Conservation (phyloP, 2,797 vertebrate genomes). For the Lacerta bilineata region DNA sequence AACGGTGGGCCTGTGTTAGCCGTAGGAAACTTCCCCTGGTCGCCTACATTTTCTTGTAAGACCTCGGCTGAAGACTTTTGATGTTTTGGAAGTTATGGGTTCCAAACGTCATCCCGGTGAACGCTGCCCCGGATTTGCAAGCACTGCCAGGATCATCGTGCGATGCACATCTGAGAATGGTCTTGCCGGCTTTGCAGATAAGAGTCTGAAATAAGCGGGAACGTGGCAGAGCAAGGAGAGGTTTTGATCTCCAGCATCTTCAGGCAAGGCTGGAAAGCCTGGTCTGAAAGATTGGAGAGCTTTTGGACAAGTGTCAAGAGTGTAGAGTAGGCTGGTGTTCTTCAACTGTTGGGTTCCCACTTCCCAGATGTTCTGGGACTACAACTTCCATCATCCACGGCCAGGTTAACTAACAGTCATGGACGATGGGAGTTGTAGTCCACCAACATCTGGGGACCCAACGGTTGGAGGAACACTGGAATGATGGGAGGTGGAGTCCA, state of each 20-base stretch:
- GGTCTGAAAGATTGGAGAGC: no score
- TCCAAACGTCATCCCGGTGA: not conserved
- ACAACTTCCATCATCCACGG: not conserved
- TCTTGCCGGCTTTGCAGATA: not conserved
- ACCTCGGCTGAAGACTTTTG: not conserved
- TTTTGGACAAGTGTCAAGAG: no score
- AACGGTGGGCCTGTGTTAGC: not conserved
- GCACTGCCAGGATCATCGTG: not conserved
- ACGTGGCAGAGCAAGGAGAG: not conserved
- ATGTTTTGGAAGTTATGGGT: slow-evolving; percentile 8
- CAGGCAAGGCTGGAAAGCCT: no score
- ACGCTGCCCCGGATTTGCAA: not conserved
- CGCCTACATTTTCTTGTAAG: not conserved
- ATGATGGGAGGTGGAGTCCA: not conserved
- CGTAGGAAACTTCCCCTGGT: not conserved
- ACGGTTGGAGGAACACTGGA: not conserved
- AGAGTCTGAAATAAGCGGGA: not conserved
- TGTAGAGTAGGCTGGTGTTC: no score
- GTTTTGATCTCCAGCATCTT: no score
- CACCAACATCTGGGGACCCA: not conserved
- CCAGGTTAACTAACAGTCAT: not conserved
- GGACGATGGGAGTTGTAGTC: not conserved
- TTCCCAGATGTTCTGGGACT: not conserved
- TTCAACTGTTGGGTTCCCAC: no score
- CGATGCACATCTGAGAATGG: no score